Percentiles rank a stretch among this genome's conserved stretches.
phyloP scores from a whole-genome alignment of 2,797 vertebrate species.

The Esox lucius region DNA sequence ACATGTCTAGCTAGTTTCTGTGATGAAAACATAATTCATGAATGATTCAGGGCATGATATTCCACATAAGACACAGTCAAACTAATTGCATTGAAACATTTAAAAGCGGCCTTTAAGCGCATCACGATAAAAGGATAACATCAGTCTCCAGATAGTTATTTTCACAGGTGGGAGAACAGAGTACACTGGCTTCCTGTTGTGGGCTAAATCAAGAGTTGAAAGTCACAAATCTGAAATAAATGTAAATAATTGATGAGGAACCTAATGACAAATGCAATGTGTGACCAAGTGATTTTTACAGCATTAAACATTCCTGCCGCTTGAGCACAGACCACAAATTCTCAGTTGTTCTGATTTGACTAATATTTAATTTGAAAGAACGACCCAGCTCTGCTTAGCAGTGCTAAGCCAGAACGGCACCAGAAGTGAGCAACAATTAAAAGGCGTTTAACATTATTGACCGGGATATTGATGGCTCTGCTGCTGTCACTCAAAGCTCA shows the following conservation, averaged over 20 bases:
- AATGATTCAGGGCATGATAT: slow-evolving; percentile 36
- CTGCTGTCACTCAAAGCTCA: slow-evolving; percentile 51
- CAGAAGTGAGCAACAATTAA: slow-evolving; percentile 50
- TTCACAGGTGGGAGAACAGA: slow-evolving; percentile 26
- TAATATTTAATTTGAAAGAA: slow-evolving; percentile 38
- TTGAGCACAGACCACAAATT: slow-evolving; percentile 38
- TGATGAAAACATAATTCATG: slow-evolving; percentile 40
- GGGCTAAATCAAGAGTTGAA: slow-evolving; percentile 37
- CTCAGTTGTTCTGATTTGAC: slow-evolving; percentile 19
- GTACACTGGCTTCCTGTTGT: slow-evolving; percentile 37
- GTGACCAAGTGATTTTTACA: slow-evolving; percentile 51
- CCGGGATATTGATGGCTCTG: slow-evolving; percentile 44
- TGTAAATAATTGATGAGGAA: slow-evolving; percentile 51
- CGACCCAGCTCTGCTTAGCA: slow-evolving; percentile 24
- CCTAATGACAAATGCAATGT: slow-evolving; percentile 43
- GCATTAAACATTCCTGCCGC: slow-evolving; percentile 44
- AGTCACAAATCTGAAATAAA: slow-evolving; percentile 42
- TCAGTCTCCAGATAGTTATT: slow-evolving; percentile 43
- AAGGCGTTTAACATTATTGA: slow-evolving; percentile 53
- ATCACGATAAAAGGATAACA: slow-evolving; percentile 15
- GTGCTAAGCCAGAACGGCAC: slow-evolving; percentile 24
- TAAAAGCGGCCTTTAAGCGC: slow-evolving; percentile 25
- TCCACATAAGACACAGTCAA: slow-evolving; percentile 13
- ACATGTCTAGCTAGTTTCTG: slow-evolving; percentile 26
- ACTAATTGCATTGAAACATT: slow-evolving; percentile 23